A percentile compares a stretch with the other conserved stretches of the same genome.
Evolutionary conservation across 2,888 invertebrate species (phyloP).

Genomic region (Rotaria socialis): DNA sequence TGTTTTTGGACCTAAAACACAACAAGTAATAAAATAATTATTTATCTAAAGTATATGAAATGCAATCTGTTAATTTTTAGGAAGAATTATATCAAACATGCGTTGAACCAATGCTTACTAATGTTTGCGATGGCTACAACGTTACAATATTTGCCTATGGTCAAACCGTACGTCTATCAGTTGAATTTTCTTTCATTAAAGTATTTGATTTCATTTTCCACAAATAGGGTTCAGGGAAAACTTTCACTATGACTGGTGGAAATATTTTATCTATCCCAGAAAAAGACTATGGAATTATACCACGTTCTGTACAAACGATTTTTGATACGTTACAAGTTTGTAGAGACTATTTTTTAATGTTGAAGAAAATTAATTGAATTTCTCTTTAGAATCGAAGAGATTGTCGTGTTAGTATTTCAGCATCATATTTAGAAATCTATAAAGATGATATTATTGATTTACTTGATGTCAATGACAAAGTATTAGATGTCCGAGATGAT

Average conservation of each 20-base stretch:
- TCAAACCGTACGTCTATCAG: conserved; percentile 67
- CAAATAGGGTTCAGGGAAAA: conserved; percentile 77
- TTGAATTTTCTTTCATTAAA: no score
- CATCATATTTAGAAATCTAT: conserved; percentile 59
- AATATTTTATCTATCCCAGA: conserved; percentile 54
- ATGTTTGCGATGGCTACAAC: conserved; percentile 72
- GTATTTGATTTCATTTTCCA: background rate
- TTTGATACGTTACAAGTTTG: conserved; percentile 60
- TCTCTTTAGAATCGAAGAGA: background rate
- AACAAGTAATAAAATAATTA: conserved; percentile 69
- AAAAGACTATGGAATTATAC: conserved; percentile 73
- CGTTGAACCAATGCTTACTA: conserved; percentile 55
- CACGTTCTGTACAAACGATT: conserved; percentile 76
- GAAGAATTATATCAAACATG: conserved; percentile 55
- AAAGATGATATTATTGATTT: conserved; percentile 59
- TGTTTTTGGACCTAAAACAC: conserved; percentile 70
- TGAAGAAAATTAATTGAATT: background rate
- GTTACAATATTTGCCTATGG: conserved; percentile 90
- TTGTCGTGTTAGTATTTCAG: conserved; percentile 50
- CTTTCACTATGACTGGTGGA: conserved; percentile 77
- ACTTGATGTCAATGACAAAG: conserved; percentile 55
- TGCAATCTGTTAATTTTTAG: conserved; percentile 48
- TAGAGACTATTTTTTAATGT: background rate
- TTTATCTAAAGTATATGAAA: background rate
- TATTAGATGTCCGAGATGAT: conserved; percentile 58